These are phyloP conservation scores for Bubo bubo DNA, from an alignment of 2,113 vertebrate species.

Conservation along the genomic window DNA sequence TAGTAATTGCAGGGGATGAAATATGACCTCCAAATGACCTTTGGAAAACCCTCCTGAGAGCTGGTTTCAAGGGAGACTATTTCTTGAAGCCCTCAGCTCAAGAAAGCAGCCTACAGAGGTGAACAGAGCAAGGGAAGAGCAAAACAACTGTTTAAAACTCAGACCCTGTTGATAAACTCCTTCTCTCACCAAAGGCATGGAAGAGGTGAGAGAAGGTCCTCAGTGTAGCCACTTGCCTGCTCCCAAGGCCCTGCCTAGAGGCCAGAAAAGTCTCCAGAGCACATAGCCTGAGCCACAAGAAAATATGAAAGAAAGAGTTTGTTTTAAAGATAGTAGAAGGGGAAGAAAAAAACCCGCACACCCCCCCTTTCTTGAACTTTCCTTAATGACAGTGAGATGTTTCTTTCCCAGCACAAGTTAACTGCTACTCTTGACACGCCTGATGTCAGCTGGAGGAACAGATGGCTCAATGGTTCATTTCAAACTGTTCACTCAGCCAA, in stretches of 20 bases:
- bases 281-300: neutral
- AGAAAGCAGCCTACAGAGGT: neutral
- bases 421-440: slow-evolving; percentile 20
- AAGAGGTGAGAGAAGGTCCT: neutral
- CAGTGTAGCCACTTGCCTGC: neutral
- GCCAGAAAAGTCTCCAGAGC: neutral
- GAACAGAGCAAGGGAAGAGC: neutral
- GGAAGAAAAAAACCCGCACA: too few relatives aligned
- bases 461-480: slow-evolving; percentile 62
- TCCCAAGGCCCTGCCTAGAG: neutral
- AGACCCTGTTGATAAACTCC: neutral
- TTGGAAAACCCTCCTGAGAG: neutral
- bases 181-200: neutral
- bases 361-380: neutral
- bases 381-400: neutral
- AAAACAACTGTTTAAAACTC: neutral
- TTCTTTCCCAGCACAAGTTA: slow-evolving; percentile 28
- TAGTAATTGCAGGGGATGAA: neutral
- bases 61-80: neutral
- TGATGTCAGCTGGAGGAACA: slow-evolving; percentile 67
- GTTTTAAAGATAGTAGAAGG: neutral
- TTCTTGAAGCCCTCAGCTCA: neutral
- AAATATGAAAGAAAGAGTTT: neutral
- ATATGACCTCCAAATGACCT: neutral
- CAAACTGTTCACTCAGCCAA: slow-evolving; percentile 51